A percentile compares a stretch with the other conserved stretches of the same genome.
Conservation (phyloP, 2,797 vertebrate species). For the Onychomys leucogaster region DNA sequence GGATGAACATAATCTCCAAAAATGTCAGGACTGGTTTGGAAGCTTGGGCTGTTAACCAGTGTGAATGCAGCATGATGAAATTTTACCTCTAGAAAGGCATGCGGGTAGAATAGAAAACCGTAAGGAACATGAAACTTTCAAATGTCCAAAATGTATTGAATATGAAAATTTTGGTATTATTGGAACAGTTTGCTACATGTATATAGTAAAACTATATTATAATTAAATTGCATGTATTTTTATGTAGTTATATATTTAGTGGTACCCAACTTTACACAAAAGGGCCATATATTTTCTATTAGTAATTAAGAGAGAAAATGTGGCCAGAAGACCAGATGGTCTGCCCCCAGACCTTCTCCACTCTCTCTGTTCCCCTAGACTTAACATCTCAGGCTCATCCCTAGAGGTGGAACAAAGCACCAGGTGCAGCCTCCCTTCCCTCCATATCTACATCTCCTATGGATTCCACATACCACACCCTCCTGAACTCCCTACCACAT, state of each 20-base stretch:
- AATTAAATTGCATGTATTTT: not conserved
- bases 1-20: not conserved
- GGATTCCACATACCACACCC: too few relatives aligned
- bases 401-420: too few relatives aligned
- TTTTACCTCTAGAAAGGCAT: not conserved
- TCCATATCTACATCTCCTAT: too few relatives aligned
- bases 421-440: too few relatives aligned
- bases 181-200: not conserved
- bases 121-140: not conserved
- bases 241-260: not conserved
- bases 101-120: not conserved
- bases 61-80: not conserved
- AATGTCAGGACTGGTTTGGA: not conserved
- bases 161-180: not conserved
- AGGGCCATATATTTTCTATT: not conserved
- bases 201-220: not conserved
- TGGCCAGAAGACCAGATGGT: not conserved
- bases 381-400: too few relatives aligned
- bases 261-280: conserved; percentile 4
- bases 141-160: not conserved
- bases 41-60: not conserved
- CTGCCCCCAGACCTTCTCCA: too few relatives aligned
- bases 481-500: too few relatives aligned
- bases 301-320: not conserved
- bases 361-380: too few relatives aligned